phyloP scores from a whole-genome alignment of 2,113 vertebrate genomes.

The Helogale parvula region DNA sequence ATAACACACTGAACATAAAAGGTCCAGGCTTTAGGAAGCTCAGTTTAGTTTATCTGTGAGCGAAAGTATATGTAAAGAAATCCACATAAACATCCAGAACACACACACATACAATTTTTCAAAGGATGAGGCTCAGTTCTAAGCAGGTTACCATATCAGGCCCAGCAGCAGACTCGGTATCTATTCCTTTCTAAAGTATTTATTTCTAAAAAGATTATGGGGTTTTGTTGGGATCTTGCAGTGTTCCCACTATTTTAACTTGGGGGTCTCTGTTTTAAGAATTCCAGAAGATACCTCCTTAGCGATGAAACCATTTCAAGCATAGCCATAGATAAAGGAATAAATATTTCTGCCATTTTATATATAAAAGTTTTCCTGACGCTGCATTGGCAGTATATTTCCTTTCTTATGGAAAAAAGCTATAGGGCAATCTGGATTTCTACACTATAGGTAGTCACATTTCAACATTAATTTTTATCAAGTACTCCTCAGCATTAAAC shows the following conservation, averaged over 20 bases:
- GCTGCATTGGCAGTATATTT: not conserved
- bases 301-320: not conserved
- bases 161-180: not conserved
- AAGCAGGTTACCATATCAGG: not conserved
- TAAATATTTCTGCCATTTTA: not conserved
- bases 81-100: not conserved
- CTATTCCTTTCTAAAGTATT: not conserved
- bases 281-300: not conserved
- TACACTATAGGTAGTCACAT: not conserved
- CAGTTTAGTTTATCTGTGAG: not conserved
- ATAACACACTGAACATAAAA: not conserved
- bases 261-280: not conserved
- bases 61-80: not conserved
- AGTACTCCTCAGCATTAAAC: not conserved
- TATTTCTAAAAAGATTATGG: not conserved
- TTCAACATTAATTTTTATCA: not conserved
- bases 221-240: not conserved
- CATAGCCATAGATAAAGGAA: not conserved
- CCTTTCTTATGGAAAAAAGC: not conserved
- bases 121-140: not conserved
- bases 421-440: not conserved
- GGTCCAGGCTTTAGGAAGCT: not conserved
- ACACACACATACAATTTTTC: not conserved
- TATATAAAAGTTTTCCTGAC: not conserved
- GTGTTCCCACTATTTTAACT: not conserved